Evolutionary conservation across 2,797 vertebrate genomes (phyloP), one percentile per base, ranked within the genome.

Genomic region (Acipenser transmontanus): DNA sequence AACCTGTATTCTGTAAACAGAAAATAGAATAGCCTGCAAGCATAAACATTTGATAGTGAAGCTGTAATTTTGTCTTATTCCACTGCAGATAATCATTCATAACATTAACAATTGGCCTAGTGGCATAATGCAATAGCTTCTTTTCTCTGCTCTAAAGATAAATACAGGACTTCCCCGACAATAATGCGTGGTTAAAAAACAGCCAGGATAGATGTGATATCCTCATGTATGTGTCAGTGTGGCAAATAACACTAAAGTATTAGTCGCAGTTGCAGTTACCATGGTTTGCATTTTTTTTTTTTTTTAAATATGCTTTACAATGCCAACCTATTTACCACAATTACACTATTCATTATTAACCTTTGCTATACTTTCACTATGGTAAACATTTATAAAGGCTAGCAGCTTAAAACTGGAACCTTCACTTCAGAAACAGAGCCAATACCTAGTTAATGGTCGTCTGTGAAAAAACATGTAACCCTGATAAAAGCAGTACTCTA

Each of bases 31-130:
- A 64, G 49, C 51, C 50, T 64, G 49, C 13, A 7, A 7, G 5
- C 9, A 64, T 64, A 50, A 50, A 50, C 47, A 50, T 50, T 13
- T 47, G 49, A 47, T 49, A 8, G 7, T 13, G 13, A 4, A 52
- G 62, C 49, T 12, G 65, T 57, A 14, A 50, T 50, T 49, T 65
- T 14, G 62, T 64, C 56, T 49, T 52, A 50, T 52, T 54, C 17
- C 17, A 49, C 9, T 61, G 69, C 56, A 67, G 66, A 65, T 69
- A 49, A 63, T 63, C 63, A 61, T 20, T 74, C 56, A 57, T 13
- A 34, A 59, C 71, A 34, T 59, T n/a, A 83, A 77, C 78, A 81
- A 85, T 74, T 74, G 80, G 77, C 77, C 17, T 79, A 71, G 78
- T 86, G 81, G 77, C 82, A 77, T 79, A 80, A 74, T 78, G 79